These are phyloP conservation scores for Agrotis exclamationis DNA, from an alignment of 2,888 invertebrate genomes.

Conservation along the genomic window DNA sequence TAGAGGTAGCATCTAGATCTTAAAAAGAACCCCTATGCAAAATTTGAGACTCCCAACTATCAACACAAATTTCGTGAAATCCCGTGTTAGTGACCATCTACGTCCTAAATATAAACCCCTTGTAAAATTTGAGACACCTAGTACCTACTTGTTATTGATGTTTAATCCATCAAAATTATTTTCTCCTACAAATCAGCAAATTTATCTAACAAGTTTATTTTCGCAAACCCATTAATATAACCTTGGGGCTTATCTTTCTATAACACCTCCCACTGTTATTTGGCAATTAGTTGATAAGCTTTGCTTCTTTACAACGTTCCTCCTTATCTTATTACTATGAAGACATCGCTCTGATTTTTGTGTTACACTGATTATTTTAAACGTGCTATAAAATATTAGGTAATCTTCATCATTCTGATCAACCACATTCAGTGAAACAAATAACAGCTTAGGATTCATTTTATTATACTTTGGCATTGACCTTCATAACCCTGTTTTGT, in stretches of 20 bases:
- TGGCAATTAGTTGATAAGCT: slow-evolving; percentile 62
- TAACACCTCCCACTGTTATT: slow-evolving; percentile 33
- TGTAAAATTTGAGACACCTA: no score
- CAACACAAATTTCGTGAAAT: no score
- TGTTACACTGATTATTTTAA: slow-evolving; percentile 72
- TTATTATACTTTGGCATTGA: slow-evolving; percentile 28
- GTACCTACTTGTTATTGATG: no score
- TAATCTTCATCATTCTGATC: slow-evolving; percentile 20
- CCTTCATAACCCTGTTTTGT: slow-evolving; percentile 29
- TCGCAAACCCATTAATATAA: slow-evolving; percentile 11
- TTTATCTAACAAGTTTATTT: slow-evolving; percentile 22
- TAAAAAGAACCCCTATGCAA: no score
- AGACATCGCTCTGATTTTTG: slow-evolving; percentile 59
- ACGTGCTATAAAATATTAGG: not conserved
- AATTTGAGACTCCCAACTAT: no score
- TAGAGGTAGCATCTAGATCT: no score
- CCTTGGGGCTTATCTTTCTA: slow-evolving; percentile 47
- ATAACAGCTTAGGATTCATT: slow-evolving; percentile 20
- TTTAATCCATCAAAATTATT: no score
- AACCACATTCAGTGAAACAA: not conserved
- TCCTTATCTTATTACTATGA: slow-evolving; percentile 63
- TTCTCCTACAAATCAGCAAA: not conserved
- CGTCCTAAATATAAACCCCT: not conserved
- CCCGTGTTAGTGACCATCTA: not conserved
- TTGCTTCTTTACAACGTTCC: slow-evolving; percentile 39